A percentile compares a stretch with the other conserved stretches of the same genome.
These are phyloP conservation scores for Siphamia tubifer DNA, from an alignment of 2,113 vertebrate genomes.

Conservation along the genomic window DNA sequence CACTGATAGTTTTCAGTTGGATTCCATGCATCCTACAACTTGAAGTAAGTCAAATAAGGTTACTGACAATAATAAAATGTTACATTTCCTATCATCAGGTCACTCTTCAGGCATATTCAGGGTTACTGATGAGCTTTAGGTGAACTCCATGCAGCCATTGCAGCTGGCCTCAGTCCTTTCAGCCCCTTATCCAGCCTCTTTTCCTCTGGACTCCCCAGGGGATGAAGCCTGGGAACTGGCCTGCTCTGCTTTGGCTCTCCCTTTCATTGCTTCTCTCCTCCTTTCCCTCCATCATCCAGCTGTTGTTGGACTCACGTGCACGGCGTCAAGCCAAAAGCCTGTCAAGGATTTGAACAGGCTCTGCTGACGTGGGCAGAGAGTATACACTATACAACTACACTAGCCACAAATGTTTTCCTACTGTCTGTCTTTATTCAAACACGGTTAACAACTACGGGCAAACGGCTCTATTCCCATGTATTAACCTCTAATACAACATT, in stretches of 20 bases:
- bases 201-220: constrained; percentile 49
- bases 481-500: neutral
- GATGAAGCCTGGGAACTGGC: constrained; percentile 71
- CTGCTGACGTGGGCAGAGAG: constrained; percentile 20
- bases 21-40: too few species aligned
- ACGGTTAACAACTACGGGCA: constrained; percentile 11
- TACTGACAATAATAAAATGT: neutral
- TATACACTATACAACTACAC: constrained; percentile 6
- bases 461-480: neutral
- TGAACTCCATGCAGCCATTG: constrained; percentile 1
- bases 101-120: neutral
- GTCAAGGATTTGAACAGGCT: constrained; percentile 52
- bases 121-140: constrained; percentile 3
- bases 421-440: constrained; percentile 23
- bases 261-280: constrained; percentile 23
- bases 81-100: neutral
- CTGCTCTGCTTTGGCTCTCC: constrained; percentile 38
- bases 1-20: too few species aligned
- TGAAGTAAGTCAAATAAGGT: neutral
- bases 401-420: constrained; percentile 22
- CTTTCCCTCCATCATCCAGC: constrained; percentile 54
- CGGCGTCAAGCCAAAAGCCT: constrained; percentile 66
- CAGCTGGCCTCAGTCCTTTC: constrained; percentile 42
- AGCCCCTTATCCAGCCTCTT: constrained; percentile 24
- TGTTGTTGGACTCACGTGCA: constrained; percentile 72